Conservation (phyloP, 2,797 vertebrate species). For the Balearica regulorum region DNA sequence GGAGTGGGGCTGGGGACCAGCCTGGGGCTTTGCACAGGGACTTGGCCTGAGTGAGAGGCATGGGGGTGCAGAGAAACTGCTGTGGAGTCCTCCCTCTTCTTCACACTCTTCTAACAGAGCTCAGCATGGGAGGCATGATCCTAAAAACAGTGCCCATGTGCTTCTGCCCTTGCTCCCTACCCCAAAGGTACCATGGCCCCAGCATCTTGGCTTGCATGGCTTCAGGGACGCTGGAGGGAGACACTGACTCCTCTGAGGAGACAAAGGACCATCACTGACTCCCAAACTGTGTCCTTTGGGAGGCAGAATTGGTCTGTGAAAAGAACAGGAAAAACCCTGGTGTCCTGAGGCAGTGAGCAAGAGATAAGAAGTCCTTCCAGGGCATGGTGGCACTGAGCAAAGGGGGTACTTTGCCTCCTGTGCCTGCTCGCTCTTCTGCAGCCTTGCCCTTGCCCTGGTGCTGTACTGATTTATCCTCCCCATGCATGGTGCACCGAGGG, state of each 20-base stretch:
- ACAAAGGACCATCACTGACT: background rate
- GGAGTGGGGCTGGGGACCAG: background rate
- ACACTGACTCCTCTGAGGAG: background rate
- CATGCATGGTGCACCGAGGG: background rate
- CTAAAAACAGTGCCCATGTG: background rate
- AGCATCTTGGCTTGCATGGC: background rate
- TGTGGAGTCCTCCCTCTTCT: background rate
- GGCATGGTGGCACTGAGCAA: background rate
- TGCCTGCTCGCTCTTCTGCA: background rate
- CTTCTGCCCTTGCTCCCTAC: background rate
- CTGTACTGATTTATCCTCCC: conserved; percentile 68
- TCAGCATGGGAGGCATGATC: background rate
- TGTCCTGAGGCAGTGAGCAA: background rate
- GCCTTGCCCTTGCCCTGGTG: background rate
- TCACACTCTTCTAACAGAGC: background rate
- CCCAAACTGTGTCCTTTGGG: background rate
- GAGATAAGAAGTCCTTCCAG: background rate
- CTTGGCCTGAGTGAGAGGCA: background rate
- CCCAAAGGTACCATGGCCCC: background rate
- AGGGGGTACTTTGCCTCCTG: background rate
- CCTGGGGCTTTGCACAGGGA: background rate
- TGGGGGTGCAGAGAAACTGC: background rate
- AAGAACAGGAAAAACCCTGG: background rate
- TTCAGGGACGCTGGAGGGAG: background rate
- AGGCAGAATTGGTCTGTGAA: background rate